These are phyloP conservation scores for Chaenocephalus aceratus DNA, from an alignment of 2,113 vertebrate species.

Conservation along the genomic window DNA sequence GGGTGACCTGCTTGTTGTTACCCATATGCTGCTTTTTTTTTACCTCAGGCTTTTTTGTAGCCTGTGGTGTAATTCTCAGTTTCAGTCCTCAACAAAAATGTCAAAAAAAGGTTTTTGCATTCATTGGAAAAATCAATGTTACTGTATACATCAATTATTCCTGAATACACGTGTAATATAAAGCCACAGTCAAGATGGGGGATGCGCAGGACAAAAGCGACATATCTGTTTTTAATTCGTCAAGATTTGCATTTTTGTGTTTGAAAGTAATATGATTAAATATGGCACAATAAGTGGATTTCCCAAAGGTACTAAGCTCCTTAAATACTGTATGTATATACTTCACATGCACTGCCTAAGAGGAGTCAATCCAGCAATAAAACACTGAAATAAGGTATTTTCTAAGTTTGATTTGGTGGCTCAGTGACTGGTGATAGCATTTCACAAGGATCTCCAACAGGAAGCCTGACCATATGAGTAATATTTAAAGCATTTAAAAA, in stretches of 20 bases:
- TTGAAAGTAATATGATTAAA: neutral
- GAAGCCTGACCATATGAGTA: neutral
- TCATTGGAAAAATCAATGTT: neutral
- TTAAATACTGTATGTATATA: neutral
- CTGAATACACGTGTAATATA: neutral
- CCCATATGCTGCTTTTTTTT: neutral
- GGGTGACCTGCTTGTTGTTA: too few species aligned
- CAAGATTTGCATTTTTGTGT: neutral
- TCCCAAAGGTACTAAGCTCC: neutral
- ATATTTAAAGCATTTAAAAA: neutral
- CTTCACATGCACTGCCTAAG: neutral
- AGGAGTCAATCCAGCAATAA: neutral
- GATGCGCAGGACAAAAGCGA: neutral
- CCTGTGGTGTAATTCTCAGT: neutral
- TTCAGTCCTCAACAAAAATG: neutral
- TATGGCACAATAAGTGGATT: neutral
- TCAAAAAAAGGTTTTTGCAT: neutral
- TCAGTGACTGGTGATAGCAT: neutral
- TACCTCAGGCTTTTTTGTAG: neutral
- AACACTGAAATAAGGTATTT: constrained; percentile 7
- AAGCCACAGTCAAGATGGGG: neutral
- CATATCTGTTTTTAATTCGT: neutral
- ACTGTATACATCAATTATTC: neutral
- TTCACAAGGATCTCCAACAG: neutral
- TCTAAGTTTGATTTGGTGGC: constrained; percentile 3